Evolutionary conservation across 2,888 invertebrate species (phyloP).

Genomic region (Allolobophora icterica): DNA sequence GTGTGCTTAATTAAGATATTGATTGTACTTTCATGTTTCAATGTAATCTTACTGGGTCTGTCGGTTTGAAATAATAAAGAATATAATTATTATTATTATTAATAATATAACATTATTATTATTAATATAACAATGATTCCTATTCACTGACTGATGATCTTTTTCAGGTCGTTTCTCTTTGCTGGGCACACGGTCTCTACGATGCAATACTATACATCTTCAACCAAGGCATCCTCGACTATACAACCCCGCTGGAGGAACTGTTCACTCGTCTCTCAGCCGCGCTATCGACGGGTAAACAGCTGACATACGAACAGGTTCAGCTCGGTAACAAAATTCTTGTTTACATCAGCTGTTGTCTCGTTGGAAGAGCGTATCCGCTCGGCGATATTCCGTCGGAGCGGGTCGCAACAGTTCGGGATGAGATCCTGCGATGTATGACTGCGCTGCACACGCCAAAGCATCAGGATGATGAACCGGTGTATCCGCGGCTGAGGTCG

Average conservation of each 20-base stretch:
- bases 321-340: slow-evolving; percentile 81
- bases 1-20: no score
- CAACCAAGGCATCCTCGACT: slow-evolving; percentile 79
- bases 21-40: no score
- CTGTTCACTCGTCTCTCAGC: slow-evolving; percentile 56
- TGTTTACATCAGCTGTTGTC: slow-evolving; percentile 84
- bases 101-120: no score
- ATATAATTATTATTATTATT: no score
- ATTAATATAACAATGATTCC: background rate
- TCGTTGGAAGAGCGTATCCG: slow-evolving; percentile 85
- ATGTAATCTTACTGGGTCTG: no score
- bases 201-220: slow-evolving; percentile 79
- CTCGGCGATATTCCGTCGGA: slow-evolving; percentile 74
- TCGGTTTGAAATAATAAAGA: no score
- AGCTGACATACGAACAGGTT: slow-evolving; percentile 66
- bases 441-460: slow-evolving; percentile 33
- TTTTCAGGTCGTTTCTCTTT: slow-evolving; percentile 69
- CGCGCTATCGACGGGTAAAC: slow-evolving; percentile 63
- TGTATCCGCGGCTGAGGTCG: slow-evolving; percentile 68
- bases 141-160: background rate
- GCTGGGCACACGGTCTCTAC: slow-evolving; percentile 73
- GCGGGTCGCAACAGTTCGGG: slow-evolving; percentile 74
- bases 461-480: slow-evolving; percentile 53
- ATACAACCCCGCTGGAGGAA: slow-evolving; percentile 76
- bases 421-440: slow-evolving; percentile 71